phyloP scores from a whole-genome alignment of 2,113 vertebrate genomes.

The Alethe diademata region DNA sequence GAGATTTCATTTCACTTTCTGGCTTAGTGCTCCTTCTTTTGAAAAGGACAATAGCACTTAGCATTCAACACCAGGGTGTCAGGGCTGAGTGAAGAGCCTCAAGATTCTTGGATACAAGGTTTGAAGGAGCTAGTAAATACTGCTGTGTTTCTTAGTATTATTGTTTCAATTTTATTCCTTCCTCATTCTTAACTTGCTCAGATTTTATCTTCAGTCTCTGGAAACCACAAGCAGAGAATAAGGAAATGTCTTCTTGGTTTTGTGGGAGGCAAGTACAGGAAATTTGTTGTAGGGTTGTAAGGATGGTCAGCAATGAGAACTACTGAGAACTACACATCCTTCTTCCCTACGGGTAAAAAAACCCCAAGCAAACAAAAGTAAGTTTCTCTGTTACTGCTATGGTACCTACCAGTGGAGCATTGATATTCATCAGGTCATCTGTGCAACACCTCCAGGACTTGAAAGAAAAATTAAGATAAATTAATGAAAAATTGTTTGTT shows the following conservation, averaged over 20 bases:
- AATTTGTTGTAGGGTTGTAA: neutral
- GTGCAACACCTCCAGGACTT: neutral
- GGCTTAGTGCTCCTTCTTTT: neutral
- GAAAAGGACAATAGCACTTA: neutral
- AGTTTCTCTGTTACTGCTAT: neutral
- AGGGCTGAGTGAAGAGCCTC: neutral
- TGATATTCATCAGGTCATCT: neutral
- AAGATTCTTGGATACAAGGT: neutral
- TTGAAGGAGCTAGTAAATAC: neutral
- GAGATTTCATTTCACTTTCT: neutral
- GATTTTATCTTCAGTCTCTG: neutral
- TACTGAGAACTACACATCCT: neutral
- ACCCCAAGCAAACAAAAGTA: fast-evolving
- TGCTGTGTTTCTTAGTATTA: neutral
- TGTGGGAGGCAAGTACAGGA: neutral
- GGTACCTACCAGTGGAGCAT: neutral
- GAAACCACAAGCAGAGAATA: neutral
- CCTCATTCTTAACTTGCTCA: neutral
- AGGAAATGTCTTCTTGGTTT: neutral
- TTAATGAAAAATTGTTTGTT: neutral
- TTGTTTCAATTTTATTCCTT: neutral
- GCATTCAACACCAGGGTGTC: neutral
- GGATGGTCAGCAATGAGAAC: neutral
- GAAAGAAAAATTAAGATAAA: neutral
- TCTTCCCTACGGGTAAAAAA: neutral